Evolutionary conservation across 2,797 vertebrate species (phyloP).

Genomic region (Morelia viridis): DNA sequence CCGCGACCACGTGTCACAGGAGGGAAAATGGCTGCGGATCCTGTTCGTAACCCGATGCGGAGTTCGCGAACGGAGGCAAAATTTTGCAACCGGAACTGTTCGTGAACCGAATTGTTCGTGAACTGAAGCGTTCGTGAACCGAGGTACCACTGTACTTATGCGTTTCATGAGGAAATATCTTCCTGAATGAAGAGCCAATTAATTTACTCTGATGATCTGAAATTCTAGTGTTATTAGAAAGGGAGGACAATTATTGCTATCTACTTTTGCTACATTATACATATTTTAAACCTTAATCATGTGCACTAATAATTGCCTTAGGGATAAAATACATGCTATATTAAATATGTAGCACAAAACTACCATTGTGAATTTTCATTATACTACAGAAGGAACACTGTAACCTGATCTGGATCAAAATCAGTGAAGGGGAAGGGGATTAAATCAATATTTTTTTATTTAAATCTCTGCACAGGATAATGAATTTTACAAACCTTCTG

Average conservation of each 20-base stretch:
- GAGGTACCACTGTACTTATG: not conserved
- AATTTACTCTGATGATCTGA: not conserved
- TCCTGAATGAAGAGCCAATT: not conserved
- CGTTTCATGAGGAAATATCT: not conserved
- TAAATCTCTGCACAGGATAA: not conserved
- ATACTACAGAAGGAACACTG: not conserved
- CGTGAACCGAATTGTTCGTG: too few species aligned
- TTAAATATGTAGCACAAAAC: not conserved
- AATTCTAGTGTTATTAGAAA: not conserved
- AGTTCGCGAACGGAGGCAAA: too few species aligned
- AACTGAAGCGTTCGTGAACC: too few species aligned
- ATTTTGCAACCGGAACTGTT: too few species aligned
- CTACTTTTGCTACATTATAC: not conserved
- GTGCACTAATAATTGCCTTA: not conserved
- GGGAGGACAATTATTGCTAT: not conserved
- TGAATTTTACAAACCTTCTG: not conserved
- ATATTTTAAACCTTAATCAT: not conserved
- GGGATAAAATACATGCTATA: not conserved
- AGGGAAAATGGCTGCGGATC: too few species aligned
- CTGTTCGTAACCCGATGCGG: too few species aligned
- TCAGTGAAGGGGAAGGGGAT: not conserved
- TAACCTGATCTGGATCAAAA: not conserved
- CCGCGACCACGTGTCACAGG: too few species aligned
- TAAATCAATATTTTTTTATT: not conserved
- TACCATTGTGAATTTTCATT: not conserved